Evolutionary conservation across 2,113 vertebrate genomes (phyloP), one percentile per base, ranked within the genome.

Genomic region (Oreochromis aureus): DNA sequence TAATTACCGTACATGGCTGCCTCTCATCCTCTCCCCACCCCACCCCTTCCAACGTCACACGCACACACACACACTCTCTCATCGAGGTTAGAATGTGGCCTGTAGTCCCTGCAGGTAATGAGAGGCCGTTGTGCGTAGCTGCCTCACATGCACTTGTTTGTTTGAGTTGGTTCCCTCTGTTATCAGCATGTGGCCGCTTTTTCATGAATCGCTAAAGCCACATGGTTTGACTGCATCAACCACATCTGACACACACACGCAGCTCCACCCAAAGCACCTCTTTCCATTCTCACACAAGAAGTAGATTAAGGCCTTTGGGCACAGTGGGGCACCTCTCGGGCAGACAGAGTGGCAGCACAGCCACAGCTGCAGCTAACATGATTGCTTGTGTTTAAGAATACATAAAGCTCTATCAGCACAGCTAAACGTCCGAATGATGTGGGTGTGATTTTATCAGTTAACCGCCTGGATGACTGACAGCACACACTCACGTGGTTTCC

Each of bases 31-130:
- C 61, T 34, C 19, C n/a, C 79, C 46, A 15, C 44, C 56, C 54
- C 59, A 22, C 58, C 59, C 81, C 55, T 30, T 34, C 24, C 69
- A n/a, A 24, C 32, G 41, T n/a, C 82, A 34, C 27, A 46, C 69
- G 19, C 71, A 76, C 85, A 61, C 44, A 82, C 82, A 84, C 84
- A 81, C 41, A 81, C 48, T 36, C 78, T 48, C 51, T 58, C n/a
- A 71, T 7, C 34, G 87, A 90, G 89, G 92, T 93, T 85, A 88
- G 56, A 71, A 86, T 83, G 63, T 27, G 81, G 84, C 46, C 84
- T 86, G 39, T 27, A 89, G 89, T 87, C 58, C 32, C 8, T 3
- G 79, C 89, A 91, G 87, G 88, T 94, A 93, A 95, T 94, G 85
- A 95, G 36, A 94, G 90, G 84, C 41, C 9, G 32, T 18, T 59